Evolutionary conservation across 92 coral and sea anemone genomes (phyloP).

Genomic region (Porites divaricata): DNA sequence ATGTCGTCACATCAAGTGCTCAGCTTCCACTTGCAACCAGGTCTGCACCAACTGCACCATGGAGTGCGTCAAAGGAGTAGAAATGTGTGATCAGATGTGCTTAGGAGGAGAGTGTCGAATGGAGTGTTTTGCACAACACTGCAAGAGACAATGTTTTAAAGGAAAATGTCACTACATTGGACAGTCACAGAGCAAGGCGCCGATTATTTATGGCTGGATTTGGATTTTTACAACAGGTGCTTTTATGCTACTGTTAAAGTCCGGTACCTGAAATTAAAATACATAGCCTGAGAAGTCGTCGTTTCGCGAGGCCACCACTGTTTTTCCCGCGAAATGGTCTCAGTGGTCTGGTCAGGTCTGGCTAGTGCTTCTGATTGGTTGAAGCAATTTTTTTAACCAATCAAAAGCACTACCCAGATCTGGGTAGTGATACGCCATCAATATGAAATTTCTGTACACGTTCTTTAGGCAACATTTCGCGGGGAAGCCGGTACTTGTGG

Average conservation of each 20-base stretch:
- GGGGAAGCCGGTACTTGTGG: too few relatives aligned
- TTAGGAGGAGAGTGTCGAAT: slow-evolving; percentile 73
- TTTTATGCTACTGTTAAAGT: too few relatives aligned
- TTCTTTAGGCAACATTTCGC: too few relatives aligned
- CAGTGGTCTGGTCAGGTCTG: too few relatives aligned
- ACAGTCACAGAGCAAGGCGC: slow-evolving; percentile 6
- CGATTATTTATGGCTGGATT: background rate
- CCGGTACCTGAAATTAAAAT: background rate
- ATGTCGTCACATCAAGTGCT: slow-evolving; percentile 64
- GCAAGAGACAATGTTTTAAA: slow-evolving; percentile 54
- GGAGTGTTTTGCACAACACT: slow-evolving; percentile 66
- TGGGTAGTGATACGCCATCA: too few relatives aligned
- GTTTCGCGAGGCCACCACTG: too few relatives aligned
- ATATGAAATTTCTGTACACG: too few relatives aligned
- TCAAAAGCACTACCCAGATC: too few relatives aligned
- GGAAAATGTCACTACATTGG: slow-evolving; percentile 49
- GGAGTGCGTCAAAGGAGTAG: slow-evolving; percentile 83
- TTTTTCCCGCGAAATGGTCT: too few relatives aligned
- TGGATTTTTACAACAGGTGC: background rate
- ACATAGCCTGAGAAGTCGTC: too few relatives aligned
- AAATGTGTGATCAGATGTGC: slow-evolving; percentile 84
- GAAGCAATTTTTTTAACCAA: too few relatives aligned
- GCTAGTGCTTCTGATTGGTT: too few relatives aligned
- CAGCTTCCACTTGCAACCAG: slow-evolving; percentile 72
- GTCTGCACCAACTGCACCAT: slow-evolving; percentile 87